Base-by-base conservation (phyloP, 2,888 invertebrate genomes). In the Cantharis lateralis region DNA sequence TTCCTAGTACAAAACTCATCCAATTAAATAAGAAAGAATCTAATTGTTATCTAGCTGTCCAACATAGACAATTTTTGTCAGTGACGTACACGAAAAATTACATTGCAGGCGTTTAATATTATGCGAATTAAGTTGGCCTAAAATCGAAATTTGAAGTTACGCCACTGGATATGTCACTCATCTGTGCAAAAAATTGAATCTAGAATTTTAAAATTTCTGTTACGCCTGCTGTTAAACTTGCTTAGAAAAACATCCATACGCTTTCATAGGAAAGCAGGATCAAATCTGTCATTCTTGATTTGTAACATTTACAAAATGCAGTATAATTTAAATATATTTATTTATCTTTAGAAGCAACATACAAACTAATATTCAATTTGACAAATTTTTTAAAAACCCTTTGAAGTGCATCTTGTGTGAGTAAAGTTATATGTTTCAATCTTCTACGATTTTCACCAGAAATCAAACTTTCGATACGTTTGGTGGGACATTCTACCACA, bases 371-470 rank as follows among this genome's bases (percentile, higher is more conserved):
- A 2, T 48, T n/a, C 2, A 48, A 48, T n/a, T 48, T 48, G 9
- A 48, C 48, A 48, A 48, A 48, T 48, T 48, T 48, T 74, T 81
- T 83, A 28, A 88, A 87, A 80, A 79, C 82, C 81, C 83, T 84
- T 70, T 87, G 83, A 68, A 89, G 80, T 82, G 87, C 87, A 76
- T 84, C 76, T 76, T 88, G 88, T 0, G 87, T 84, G 74, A 82
- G 84, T 76, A 85, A 91, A 5, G 93, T 93, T 16, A 98, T 94
- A 85, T 91, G 91, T 72, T 91, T 91, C 13, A 97, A 88, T 79
- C 92, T 91, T 0, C 91, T 91, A 26, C 95, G 95, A 0, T 90
- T 89, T 0, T 89, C 90, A 0, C 96, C 95, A 70, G 93, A 91
- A 71, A 96, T 90, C 13, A 94, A 86, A 76, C 90, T 91, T 76